Evolutionary conservation across 2,113 vertebrate species (phyloP), one percentile per base, ranked within the genome.

Genomic region (Myodes glareolus): DNA sequence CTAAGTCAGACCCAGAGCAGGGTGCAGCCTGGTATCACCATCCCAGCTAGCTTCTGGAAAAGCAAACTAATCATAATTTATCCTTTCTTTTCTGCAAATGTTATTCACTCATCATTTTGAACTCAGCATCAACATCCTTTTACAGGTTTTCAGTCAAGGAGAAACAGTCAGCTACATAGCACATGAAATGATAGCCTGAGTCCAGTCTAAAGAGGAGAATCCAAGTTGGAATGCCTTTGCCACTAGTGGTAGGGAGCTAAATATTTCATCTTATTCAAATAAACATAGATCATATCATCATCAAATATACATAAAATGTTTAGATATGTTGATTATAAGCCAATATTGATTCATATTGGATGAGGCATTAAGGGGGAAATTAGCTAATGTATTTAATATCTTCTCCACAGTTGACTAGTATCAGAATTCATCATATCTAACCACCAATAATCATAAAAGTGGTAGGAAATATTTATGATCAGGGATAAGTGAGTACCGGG

Each of bases 261-360:
- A 99, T 99, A 98, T 99, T 99, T 99, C 95, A 98, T 98, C 98
- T 96, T 98, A 98, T 98, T 99, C 98, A 99, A 99, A 99, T 99
- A 99, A 99, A 98, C 98, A 99, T 98, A 98, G 98, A 98, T 98
- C 92, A 78, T 98, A 98, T 96, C 94, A 14, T 98, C 98, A 98
- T 99, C 97, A 99, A 99, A 99, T 98, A 99, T 98, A 98, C 98
- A 99, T 99, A 98, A 99, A 98, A 99, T 99, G 98, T 99, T 99
- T 99, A 99, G 99, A 98, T 98, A 94, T 98, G 98, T 99, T 99
- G 99, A 99, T 99, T 99, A 99, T 99, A 99, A 98, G 98, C 98
- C 98, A 98, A 98, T 98, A 99, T 99, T 99, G 99, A 99, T 99
- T 98, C 98, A 98, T 98, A 98, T 98, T 98, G 98, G 98, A 98